These are phyloP conservation scores for Bucorvus abyssinicus DNA, from an alignment of 2,797 vertebrate species.

Conservation along the genomic window DNA sequence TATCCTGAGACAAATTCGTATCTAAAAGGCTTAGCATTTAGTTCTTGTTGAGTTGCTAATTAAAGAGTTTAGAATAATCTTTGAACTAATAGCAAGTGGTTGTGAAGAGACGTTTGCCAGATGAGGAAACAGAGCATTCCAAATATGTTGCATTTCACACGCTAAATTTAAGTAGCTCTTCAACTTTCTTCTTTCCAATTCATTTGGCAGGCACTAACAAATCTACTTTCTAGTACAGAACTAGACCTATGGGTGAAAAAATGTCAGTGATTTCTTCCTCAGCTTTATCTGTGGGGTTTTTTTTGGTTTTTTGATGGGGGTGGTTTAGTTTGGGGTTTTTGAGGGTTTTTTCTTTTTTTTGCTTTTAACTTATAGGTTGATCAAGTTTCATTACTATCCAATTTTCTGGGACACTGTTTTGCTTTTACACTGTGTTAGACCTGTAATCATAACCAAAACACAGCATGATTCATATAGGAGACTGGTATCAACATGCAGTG, in stretches of 20 bases:
- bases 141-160: background rate
- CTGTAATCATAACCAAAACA: background rate
- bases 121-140: background rate
- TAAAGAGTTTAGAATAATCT: background rate
- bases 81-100: background rate
- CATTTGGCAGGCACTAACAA: background rate
- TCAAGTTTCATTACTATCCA: background rate
- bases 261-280: background rate
- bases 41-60: background rate
- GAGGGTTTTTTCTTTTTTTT: background rate
- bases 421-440: background rate
- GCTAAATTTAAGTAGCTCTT: background rate
- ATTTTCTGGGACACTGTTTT: background rate
- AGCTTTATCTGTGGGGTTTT: background rate
- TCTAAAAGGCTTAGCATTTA: background rate
- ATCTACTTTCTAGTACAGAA: background rate
- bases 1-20: background rate
- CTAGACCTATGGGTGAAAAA: background rate
- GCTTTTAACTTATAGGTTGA: background rate
- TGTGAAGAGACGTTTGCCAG: background rate
- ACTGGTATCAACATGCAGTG: background rate
- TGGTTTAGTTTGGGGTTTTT: background rate
- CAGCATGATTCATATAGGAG: background rate
- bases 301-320: too few species aligned
- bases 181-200: background rate